phyloP scores from a whole-genome alignment of 2,113 vertebrate genomes.

The Garra rufa region DNA sequence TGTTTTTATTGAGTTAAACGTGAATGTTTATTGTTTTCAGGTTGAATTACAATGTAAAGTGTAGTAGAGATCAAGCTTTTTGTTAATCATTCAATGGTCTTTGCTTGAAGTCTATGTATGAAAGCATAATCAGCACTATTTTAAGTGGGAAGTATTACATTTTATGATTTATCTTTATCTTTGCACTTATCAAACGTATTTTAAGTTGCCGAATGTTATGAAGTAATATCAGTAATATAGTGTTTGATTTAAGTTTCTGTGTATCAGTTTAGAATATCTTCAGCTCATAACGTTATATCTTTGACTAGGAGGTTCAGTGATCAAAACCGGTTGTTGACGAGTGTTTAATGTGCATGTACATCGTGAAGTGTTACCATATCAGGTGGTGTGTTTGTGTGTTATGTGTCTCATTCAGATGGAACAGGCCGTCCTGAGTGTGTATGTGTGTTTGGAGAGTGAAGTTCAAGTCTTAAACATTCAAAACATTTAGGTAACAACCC shows the following conservation, averaged over 20 bases:
- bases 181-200: conserved; percentile 7
- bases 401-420: not conserved
- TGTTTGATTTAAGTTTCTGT: not conserved
- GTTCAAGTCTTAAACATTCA: conserved; percentile 4
- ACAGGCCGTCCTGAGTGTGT: not conserved
- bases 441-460: not conserved
- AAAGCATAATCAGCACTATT: not conserved
- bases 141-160: conserved; percentile 27
- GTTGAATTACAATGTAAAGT: conserved; percentile 4
- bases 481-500: not conserved
- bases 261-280: not conserved
- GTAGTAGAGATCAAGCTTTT: not conserved
- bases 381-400: not conserved
- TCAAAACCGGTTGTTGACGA: not conserved
- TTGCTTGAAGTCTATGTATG: not conserved
- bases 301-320: not conserved
- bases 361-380: not conserved
- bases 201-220: conserved; percentile 1
- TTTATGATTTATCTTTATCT: conserved; percentile 8
- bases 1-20: not conserved
- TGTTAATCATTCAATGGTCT: conserved; percentile 5
- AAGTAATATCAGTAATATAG: not conserved
- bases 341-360: not conserved
- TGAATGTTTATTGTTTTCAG: not conserved
- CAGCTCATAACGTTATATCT: not conserved